Evolutionary conservation across 2,113 vertebrate genomes (phyloP), one percentile per base, ranked within the genome.

Genomic region (Limanda limanda): DNA sequence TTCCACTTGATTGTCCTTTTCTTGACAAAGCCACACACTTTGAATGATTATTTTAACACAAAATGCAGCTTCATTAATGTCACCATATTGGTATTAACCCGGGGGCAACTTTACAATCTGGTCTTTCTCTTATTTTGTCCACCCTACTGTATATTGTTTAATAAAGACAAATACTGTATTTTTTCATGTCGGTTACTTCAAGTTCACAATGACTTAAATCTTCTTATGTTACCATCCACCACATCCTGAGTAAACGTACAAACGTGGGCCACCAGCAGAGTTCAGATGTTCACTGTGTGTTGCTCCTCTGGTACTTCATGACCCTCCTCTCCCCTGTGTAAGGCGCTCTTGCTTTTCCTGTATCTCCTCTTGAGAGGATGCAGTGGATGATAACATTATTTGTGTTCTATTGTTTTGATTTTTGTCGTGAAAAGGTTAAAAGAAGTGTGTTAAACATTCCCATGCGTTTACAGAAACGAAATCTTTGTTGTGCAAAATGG

Each of bases 301-400:
- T 20, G 4, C 13, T 12, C 25, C 57, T 59, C 42, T 17, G 40
- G 21, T 37, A 37, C 51, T 13, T 64, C 18, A n/a, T 61, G 42
- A 45, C 42, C 42, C 31, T 15, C 21, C 21, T 42, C 18, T 68
- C 60, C 31, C 24, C 71, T 60, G 27, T 17, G 31, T 20, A 57
- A 31, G 48, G 5, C 5, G 4, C 15, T 62, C 71, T 11, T 37
- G 68, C 76, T 51, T 71, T 51, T 71, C 71, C 21, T 78, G 21
- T 37, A 37, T 37, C 60, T 75, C 60, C 56, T 75, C 60, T 85
- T 51, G 27, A 56, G 67, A 71, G 6, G 79, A 82, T 52, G 74
- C 63, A 40, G 45, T 78, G 27, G 68, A 78, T 80, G 82, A 92
- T 93, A 91, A 92, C 82, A 88, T 76, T 85, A 45, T 84, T 75